A percentile compares a stretch with the other conserved stretches of the same genome.
Conservation (phyloP, 2,113 vertebrate genomes). For the Limanda limanda region DNA sequence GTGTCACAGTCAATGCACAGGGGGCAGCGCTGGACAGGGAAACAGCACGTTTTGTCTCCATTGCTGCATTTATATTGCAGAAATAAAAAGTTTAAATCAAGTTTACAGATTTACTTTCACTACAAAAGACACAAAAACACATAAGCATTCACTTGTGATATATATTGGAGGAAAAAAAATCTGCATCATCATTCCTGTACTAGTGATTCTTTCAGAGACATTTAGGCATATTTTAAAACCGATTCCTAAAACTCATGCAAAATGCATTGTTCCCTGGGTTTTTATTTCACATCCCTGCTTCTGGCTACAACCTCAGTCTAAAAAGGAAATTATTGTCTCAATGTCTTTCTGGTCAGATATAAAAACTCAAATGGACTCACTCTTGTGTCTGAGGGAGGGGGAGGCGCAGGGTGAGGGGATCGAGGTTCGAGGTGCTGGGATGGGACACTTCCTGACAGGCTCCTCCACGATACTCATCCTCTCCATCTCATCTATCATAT, state of each 20-base stretch:
- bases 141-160: no score
- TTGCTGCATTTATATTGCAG: not conserved
- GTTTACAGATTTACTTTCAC: no score
- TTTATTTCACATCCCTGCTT: not conserved
- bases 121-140: no score
- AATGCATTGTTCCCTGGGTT: not conserved
- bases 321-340: not conserved
- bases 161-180: no score
- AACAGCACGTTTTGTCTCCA: not conserved
- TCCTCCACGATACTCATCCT: conserved; percentile 82
- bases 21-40: conserved; percentile 62
- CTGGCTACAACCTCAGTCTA: not conserved
- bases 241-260: conserved; percentile 6
- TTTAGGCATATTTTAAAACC: not conserved
- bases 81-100: no score
- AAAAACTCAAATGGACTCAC: conserved; percentile 77
- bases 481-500: conserved; percentile 88
- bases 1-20: conserved; percentile 29
- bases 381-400: conserved; percentile 90
- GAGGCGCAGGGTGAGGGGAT: conserved; percentile 87
- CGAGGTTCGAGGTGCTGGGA: conserved; percentile 85
- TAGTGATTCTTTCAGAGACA: not conserved
- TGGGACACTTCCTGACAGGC: conserved; percentile 81
- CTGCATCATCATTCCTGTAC: no score
- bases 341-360: no score